Evolutionary conservation across 2,113 vertebrate genomes (phyloP).

Genomic region (Micronycteris hirsuta): DNA sequence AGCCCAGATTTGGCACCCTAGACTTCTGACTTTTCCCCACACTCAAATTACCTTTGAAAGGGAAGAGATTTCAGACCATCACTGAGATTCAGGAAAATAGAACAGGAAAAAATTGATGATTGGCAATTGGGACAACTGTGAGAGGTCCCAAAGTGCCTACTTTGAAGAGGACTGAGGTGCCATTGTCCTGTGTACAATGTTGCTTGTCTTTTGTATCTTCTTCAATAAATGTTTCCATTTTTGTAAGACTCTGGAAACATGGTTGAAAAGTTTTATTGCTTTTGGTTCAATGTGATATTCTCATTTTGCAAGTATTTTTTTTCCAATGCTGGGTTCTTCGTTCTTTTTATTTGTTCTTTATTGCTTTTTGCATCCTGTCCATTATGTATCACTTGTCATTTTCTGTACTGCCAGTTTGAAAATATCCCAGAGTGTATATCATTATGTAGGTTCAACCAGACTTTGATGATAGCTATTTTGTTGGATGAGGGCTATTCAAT

Average conservation of each 20-base stretch:
- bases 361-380: neutral
- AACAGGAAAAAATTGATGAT: too few species aligned
- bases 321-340: neutral
- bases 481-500: slow-evolving; percentile 46
- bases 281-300: neutral
- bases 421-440: slow-evolving; percentile 59
- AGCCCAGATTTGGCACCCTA: too few species aligned
- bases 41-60: too few species aligned
- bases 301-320: neutral
- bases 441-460: slow-evolving; percentile 59
- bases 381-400: slow-evolving; percentile 21
- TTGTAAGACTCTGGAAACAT: neutral
- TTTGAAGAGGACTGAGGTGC: too few species aligned
- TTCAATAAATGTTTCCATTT: neutral
- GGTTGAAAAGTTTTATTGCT: neutral
- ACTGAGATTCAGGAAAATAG: too few species aligned
- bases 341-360: neutral
- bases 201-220: too few species aligned
- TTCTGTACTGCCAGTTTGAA: neutral
- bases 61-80: too few species aligned
- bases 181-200: too few species aligned
- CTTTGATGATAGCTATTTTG: slow-evolving; percentile 63
- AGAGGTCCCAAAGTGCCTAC: too few species aligned
- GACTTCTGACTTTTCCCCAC: too few species aligned
- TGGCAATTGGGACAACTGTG: too few species aligned